phyloP scores from a whole-genome alignment of 2,113 vertebrate species.

The Macrotus californicus region DNA sequence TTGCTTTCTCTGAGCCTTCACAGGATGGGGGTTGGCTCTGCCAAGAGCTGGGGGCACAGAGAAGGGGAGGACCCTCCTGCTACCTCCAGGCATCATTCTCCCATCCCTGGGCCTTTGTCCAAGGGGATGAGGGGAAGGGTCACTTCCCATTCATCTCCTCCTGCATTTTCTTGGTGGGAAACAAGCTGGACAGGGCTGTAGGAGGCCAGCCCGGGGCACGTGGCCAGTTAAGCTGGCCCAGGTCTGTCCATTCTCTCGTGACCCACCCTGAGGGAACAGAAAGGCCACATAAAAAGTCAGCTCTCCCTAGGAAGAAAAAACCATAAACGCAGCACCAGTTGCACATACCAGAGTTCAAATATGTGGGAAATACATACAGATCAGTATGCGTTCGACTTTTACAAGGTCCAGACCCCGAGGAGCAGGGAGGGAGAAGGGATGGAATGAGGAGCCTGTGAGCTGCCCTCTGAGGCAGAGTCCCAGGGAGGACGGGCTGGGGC shows the following conservation, averaged over 20 bases:
- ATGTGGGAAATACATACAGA: background rate
- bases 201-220: too few relatives aligned
- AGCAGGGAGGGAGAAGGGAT: background rate
- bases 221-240: background rate
- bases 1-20: background rate
- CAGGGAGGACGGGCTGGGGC: background rate
- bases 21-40: background rate
- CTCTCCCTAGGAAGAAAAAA: background rate
- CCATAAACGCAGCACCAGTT: background rate
- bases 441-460: background rate
- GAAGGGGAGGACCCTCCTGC: background rate
- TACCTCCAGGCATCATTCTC: background rate
- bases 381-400: background rate
- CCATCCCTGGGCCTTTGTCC: background rate
- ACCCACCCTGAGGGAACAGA: background rate
- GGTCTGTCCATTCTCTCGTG: background rate
- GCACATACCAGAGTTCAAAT: background rate
- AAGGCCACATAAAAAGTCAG: background rate
- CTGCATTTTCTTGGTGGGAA: background rate
- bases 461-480: background rate
- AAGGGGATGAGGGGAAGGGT: accelerated
- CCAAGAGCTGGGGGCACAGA: background rate
- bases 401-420: background rate
- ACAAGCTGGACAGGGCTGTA: background rate
- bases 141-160: background rate